These are phyloP conservation scores for Diachasma alloeum DNA, from an alignment of 1,140 invertebrate genomes.

Conservation along the genomic window DNA sequence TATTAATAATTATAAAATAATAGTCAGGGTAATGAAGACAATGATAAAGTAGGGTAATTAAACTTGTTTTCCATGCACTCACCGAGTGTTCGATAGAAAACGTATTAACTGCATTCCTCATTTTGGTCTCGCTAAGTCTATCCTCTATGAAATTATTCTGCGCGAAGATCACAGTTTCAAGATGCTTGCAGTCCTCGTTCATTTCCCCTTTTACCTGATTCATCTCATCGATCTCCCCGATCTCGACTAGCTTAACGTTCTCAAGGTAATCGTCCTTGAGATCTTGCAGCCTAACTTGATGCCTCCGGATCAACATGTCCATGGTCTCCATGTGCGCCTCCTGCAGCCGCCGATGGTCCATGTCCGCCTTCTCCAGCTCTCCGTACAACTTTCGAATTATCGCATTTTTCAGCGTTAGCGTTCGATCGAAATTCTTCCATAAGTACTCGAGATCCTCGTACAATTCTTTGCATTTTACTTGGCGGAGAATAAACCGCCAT, in stretches of 20 bases:
- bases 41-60: too few species aligned
- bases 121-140: conserved; percentile 43
- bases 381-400: conserved; percentile 71
- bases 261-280: conserved; percentile 66
- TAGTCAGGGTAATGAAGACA: too few species aligned
- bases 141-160: conserved; percentile 41
- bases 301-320: conserved; percentile 72
- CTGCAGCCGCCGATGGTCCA: conserved; percentile 74
- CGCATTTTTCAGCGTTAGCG: conserved; percentile 72
- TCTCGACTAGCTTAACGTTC: conserved; percentile 46
- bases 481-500: conserved; percentile 78
- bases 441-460: conserved; percentile 72
- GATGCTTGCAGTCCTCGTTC: conserved; percentile 34
- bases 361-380: conserved; percentile 73
- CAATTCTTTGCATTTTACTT: conserved; percentile 78
- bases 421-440: conserved; percentile 68
- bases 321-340: conserved; percentile 75
- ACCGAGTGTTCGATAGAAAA: conserved; percentile 51
- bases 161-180: conserved; percentile 44
- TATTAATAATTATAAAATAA: too few species aligned
- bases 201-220: conserved; percentile 37
- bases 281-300: conserved; percentile 63
- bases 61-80: conserved; percentile 15
- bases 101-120: conserved; percentile 50
- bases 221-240: conserved; percentile 42